A percentile compares a stretch with the other conserved stretches of the same genome.
phyloP scores from a whole-genome alignment of 2,113 vertebrate genomes.

The Rhinolophus ferrumequinum region DNA sequence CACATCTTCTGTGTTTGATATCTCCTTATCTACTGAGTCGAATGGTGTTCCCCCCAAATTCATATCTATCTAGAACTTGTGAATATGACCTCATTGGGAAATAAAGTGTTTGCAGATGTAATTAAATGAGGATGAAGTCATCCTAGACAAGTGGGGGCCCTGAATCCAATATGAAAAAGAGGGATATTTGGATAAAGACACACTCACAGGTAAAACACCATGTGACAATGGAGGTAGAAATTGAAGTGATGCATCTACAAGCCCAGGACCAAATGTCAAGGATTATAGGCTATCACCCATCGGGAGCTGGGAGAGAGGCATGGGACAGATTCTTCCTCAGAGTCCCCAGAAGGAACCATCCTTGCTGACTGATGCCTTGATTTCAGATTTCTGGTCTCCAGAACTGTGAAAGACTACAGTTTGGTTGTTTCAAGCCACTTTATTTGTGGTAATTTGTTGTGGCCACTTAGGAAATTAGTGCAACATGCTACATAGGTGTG shows the following conservation, averaged over 20 bases:
- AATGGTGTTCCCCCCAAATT: neutral
- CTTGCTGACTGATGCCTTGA: neutral
- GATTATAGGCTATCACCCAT: neutral
- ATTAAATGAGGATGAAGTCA: neutral
- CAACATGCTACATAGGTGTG: fast-evolving
- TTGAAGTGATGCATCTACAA: neutral
- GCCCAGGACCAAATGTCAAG: neutral
- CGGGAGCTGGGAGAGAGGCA: neutral
- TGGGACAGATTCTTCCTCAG: neutral
- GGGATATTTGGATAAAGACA: neutral
- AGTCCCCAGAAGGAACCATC: neutral
- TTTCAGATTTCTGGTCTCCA: neutral
- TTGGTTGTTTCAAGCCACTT: neutral
- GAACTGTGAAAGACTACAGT: neutral
- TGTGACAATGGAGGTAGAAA: neutral
- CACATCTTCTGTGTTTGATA: neutral
- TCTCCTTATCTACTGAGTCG: neutral
- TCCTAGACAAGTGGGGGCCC: neutral
- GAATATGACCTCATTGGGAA: neutral
- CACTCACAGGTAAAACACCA: neutral
- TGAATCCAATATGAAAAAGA: neutral
- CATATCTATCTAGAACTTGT: neutral
- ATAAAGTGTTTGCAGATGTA: neutral
- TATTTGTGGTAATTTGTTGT: neutral
- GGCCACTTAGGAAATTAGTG: neutral